Evolutionary conservation across 2,888 invertebrate genomes (phyloP).

Genomic region (Andrena minutula): DNA sequence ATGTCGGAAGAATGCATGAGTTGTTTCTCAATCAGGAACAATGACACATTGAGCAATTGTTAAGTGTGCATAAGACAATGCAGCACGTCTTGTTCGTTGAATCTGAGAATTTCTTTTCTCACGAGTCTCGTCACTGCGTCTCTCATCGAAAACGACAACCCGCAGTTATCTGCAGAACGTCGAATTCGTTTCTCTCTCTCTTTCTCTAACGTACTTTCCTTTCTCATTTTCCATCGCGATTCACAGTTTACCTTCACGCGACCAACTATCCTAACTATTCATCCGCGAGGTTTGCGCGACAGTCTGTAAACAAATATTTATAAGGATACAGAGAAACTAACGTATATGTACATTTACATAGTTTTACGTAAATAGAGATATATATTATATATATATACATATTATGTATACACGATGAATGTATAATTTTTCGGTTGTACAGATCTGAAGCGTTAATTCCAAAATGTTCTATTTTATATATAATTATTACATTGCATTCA

Average conservation of each 20-base stretch:
- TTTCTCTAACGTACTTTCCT: conserved; percentile 2
- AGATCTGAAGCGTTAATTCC: conserved; percentile 77
- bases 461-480: conserved; percentile 79
- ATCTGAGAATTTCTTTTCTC: conserved; percentile 51
- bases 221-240: background rate
- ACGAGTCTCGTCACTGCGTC: conserved; percentile 42
- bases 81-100: conserved; percentile 56
- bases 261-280: conserved; percentile 65
- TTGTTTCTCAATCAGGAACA: conserved; percentile 61
- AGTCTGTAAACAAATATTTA: conserved; percentile 48
- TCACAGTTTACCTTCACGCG: conserved; percentile 40
- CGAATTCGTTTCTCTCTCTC: conserved; percentile 7
- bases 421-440: conserved; percentile 78
- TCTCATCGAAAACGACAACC: conserved; percentile 21
- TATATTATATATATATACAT: conserved; percentile 65
- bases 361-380: conserved; percentile 60
- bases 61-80: conserved; percentile 58
- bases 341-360: conserved; percentile 69
- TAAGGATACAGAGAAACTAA: conserved; percentile 57
- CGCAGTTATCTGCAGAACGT: conserved; percentile 13
- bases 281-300: conserved; percentile 51
- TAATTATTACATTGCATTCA: conserved; percentile 74
- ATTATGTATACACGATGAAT: conserved; percentile 68
- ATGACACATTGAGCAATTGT: conserved; percentile 62
- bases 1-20: conserved; percentile 57